Percentiles rank a stretch among this genome's conserved stretches.
Evolutionary conservation across 2,888 invertebrate species (phyloP).

Genomic region (Harmothoe impar): DNA sequence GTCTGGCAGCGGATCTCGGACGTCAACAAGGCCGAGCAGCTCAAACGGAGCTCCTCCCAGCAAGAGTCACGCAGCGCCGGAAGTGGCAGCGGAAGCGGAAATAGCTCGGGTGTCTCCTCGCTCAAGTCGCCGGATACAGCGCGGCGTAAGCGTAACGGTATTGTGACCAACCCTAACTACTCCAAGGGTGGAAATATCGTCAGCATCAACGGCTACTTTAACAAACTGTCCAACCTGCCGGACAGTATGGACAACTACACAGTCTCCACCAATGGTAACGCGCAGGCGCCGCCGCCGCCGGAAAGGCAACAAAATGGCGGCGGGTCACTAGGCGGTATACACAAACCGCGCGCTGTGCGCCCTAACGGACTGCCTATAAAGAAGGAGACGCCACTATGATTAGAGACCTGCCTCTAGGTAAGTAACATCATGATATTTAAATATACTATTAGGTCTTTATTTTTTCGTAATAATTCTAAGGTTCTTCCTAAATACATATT

Average conservation of each 20-base stretch:
- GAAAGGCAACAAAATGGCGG: slow-evolving; percentile 3
- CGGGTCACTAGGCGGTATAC: slow-evolving; percentile 61
- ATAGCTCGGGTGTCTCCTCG: slow-evolving; percentile 35
- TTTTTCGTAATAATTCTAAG: background rate
- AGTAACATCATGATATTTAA: no score
- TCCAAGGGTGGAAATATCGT: slow-evolving; percentile 72
- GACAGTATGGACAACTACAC: slow-evolving; percentile 68
- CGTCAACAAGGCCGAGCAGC: background rate
- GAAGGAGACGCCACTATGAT: slow-evolving; percentile 90
- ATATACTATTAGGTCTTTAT: background rate
- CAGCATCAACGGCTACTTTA: slow-evolving; percentile 71
- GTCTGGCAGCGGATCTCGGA: slow-evolving; percentile 80
- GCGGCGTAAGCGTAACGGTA: slow-evolving; percentile 81
- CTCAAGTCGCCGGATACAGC: slow-evolving; percentile 81
- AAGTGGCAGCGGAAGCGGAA: slow-evolving; percentile 70
- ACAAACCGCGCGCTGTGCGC: slow-evolving; percentile 69
- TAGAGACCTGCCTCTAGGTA: slow-evolving; percentile 57
- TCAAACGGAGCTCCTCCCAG: slow-evolving; percentile 5
- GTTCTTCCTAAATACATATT: no score
- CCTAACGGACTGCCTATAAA: slow-evolving; percentile 92
- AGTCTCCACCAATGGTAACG: slow-evolving; percentile 60
- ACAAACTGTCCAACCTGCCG: slow-evolving; percentile 71
- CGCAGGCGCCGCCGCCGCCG: background rate
- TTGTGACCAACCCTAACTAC: slow-evolving; percentile 83
- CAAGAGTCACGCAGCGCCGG: slow-evolving; percentile 67